These are phyloP conservation scores for Hippolais icterina DNA, from an alignment of 2,113 vertebrate species.

Conservation along the genomic window DNA sequence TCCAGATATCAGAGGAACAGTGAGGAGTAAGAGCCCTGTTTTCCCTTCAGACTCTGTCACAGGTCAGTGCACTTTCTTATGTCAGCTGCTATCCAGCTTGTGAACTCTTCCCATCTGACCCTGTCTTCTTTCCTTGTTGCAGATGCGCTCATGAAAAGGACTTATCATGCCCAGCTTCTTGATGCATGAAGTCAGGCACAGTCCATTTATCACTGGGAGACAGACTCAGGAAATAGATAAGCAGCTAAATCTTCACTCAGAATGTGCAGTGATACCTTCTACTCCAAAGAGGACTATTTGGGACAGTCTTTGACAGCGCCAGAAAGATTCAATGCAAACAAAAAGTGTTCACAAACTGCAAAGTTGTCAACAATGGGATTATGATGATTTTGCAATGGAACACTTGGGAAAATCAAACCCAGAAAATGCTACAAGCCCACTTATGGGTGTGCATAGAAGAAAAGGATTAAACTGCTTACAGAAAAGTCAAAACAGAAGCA, in stretches of 20 bases:
- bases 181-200: accelerated
- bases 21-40: background rate
- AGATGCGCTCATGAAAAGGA: background rate
- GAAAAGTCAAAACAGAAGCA: background rate
- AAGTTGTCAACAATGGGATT: background rate
- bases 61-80: background rate
- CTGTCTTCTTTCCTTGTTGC: background rate
- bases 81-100: background rate
- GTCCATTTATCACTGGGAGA: background rate
- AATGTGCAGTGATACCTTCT: background rate
- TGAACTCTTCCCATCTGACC: background rate
- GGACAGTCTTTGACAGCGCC: background rate
- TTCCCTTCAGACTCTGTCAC: background rate
- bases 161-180: background rate
- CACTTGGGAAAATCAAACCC: background rate
- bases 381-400: background rate
- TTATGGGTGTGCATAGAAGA: accelerated
- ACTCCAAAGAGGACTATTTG: background rate
- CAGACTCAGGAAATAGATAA: background rate
- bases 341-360: background rate
- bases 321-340: background rate
- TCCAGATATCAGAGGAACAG: background rate
- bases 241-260: background rate
- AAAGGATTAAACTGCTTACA: background rate
- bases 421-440: background rate